Evolutionary conservation across 2,113 vertebrate species (phyloP).

Genomic region (Dasyprocta punctata): DNA sequence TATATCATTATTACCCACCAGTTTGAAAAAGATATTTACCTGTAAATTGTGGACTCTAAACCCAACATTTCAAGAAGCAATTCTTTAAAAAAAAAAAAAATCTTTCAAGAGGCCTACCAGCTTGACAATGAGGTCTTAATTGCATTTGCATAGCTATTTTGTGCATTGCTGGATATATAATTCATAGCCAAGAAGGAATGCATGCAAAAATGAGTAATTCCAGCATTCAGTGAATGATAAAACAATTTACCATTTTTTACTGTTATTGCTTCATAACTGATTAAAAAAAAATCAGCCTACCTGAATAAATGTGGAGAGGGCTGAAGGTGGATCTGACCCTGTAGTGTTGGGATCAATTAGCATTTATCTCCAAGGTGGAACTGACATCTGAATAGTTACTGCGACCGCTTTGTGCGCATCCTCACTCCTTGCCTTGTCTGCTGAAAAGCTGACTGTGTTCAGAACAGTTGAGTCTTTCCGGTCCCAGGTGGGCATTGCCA

Average conservation of each 20-base stretch:
- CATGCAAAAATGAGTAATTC: background rate
- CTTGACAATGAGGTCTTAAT: slow-evolving; percentile 44
- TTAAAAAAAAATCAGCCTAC: background rate
- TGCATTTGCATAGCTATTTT: slow-evolving; percentile 40
- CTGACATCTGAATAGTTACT: background rate
- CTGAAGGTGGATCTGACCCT: background rate
- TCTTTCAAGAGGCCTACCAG: background rate
- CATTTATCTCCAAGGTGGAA: background rate
- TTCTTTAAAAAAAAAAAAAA: no score
- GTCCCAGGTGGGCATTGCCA: no score
- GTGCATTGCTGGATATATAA: slow-evolving; percentile 26
- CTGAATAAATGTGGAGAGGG: background rate
- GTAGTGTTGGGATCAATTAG: background rate
- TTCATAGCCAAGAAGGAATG: background rate
- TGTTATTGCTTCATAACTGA: background rate
- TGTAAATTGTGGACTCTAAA: slow-evolving; percentile 7
- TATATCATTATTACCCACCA: background rate
- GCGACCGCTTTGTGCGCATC: background rate
- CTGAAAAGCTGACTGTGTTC: background rate
- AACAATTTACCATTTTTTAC: background rate
- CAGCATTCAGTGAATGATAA: background rate
- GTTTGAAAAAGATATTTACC: background rate
- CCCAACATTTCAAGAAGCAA: background rate
- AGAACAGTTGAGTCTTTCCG: background rate
- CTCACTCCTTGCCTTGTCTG: background rate